Evolutionary conservation across 2,888 invertebrate species (phyloP).

Genomic region (Electrophaes corylata): DNA sequence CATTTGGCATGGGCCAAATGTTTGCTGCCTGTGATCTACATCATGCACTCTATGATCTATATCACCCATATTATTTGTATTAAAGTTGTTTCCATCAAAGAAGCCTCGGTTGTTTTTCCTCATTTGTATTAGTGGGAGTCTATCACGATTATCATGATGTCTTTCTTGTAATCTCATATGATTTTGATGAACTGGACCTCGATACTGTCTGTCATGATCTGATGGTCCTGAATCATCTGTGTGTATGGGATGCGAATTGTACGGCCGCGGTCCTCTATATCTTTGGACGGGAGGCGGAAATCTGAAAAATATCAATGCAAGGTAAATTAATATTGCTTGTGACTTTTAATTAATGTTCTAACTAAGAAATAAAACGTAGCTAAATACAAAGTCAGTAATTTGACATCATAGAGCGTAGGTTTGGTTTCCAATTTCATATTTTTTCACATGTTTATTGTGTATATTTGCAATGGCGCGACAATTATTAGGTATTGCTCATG

Average conservation of each 20-base stretch:
- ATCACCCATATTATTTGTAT: conserved; percentile 70
- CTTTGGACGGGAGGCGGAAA: conserved; percentile 59
- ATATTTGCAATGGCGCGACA: conserved; percentile 54
- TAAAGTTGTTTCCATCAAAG: conserved; percentile 35
- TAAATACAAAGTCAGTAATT: neutral
- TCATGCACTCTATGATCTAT: conserved; percentile 46
- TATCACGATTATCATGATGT: conserved; percentile 44
- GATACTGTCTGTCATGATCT: conserved; percentile 57
- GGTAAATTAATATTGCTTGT: neutral
- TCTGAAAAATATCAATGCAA: conserved; percentile 51
- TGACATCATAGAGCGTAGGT: neutral
- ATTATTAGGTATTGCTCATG: conserved; percentile 47
- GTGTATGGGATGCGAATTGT: conserved; percentile 42
- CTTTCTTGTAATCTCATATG: conserved; percentile 49
- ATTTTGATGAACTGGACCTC: conserved; percentile 44
- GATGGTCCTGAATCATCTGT: conserved; percentile 45
- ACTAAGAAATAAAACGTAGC: neutral
- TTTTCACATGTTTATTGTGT: neutral
- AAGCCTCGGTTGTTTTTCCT: conserved; percentile 38
- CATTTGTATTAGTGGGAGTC: conserved; percentile 44
- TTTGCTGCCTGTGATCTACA: conserved; percentile 63
- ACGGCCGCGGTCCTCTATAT: conserved; percentile 49
- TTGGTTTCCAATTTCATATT: neutral
- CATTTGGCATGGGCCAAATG: conserved; percentile 41
- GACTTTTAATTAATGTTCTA: neutral